These are phyloP conservation scores for Aleiodes testaceus DNA, from an alignment of 2,888 invertebrate genomes.

Conservation along the genomic window DNA sequence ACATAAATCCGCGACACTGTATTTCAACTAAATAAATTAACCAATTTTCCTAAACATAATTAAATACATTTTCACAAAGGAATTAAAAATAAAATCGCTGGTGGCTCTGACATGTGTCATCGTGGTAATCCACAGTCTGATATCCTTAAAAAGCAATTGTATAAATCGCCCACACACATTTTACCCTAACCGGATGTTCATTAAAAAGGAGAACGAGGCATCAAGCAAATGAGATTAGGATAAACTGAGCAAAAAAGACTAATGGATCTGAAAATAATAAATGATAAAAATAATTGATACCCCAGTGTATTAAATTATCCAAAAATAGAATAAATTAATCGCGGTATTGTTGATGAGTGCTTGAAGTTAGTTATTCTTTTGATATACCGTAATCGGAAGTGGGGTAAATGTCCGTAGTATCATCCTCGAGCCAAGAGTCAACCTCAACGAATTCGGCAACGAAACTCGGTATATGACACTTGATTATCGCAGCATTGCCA, in stretches of 20 bases:
- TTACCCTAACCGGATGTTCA: conserved; percentile 7
- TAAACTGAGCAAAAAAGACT: neutral
- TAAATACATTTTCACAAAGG: neutral
- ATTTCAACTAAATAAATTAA: no score
- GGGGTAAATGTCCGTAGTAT: conserved; percentile 78
- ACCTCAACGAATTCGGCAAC: conserved; percentile 92
- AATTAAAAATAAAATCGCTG: conserved; percentile 10
- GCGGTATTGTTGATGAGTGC: conserved; percentile 8
- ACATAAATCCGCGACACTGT: no score
- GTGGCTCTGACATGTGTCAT: conserved; percentile 25
- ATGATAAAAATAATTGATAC: no score
- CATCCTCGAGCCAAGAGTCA: conserved; percentile 89
- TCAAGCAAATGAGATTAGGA: neutral
- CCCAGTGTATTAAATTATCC: neutral
- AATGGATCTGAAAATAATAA: neutral
- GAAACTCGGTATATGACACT: conserved; percentile 95
- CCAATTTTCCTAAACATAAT: no score
- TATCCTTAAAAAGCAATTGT: neutral
- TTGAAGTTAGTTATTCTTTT: neutral
- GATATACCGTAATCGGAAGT: conserved; percentile 74
- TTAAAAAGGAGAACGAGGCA: neutral
- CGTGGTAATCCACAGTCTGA: conserved; percentile 2
- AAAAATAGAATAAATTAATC: conserved; percentile 34
- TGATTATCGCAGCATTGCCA: conserved; percentile 92
- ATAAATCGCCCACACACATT: conserved; percentile 13